Conservation (phyloP, 2,797 vertebrate genomes). For the Erethizon dorsatum region DNA sequence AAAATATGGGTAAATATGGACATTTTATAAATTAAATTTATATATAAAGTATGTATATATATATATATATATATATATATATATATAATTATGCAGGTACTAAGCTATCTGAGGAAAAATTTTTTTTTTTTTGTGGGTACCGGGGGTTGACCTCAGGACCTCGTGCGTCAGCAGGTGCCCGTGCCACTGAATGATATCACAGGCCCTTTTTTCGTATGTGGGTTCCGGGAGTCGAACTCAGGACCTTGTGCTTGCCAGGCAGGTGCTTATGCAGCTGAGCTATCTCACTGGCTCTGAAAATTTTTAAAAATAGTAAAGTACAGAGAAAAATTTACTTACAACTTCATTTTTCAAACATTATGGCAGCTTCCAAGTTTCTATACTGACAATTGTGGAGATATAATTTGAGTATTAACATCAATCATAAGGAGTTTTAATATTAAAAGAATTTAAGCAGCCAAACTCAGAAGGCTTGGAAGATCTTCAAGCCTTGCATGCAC, state of each 20-base stretch:
- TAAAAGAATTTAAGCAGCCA: neutral
- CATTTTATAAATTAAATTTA: neutral
- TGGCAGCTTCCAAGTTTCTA: neutral
- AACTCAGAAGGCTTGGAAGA: neutral
- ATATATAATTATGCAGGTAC: neutral
- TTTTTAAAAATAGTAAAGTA: neutral
- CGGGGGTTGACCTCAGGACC: too few species aligned
- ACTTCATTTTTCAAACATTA: neutral
- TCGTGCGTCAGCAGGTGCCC: too few species aligned
- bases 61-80: neutral
- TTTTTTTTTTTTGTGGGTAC: too few species aligned
- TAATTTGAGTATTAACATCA: slow-evolving; percentile 55
- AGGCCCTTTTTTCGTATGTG: too few species aligned
- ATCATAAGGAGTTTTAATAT: slow-evolving; percentile 30
- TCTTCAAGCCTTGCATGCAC: neutral
- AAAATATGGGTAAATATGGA: neutral
- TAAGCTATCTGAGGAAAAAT: neutral
- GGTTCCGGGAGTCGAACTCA: too few species aligned
- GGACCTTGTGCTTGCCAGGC: too few species aligned
- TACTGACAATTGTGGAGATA: neutral
- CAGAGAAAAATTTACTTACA: neutral
- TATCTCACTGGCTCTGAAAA: neutral
- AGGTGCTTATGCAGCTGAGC: too few species aligned
- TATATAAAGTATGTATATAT: neutral
- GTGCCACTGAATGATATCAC: too few species aligned